A percentile compares a stretch with the other conserved stretches of the same genome.
Evolutionary conservation across 2,797 vertebrate species (phyloP).

Genomic region (Monodelphis domestica): DNA sequence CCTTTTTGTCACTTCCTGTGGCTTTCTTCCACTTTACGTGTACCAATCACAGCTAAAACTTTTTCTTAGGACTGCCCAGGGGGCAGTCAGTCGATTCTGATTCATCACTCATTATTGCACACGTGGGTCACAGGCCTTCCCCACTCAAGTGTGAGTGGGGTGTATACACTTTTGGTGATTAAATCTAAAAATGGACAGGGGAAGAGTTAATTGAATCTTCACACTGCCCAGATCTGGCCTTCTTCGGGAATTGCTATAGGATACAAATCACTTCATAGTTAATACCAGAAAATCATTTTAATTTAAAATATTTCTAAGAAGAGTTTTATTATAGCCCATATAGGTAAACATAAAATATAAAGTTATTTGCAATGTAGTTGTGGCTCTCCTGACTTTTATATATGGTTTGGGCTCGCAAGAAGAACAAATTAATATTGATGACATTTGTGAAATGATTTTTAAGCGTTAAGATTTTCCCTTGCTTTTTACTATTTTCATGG

Average conservation of each 20-base stretch:
- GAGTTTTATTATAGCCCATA: neutral
- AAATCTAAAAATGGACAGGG: no score
- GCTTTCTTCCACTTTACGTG: no score
- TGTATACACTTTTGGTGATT: no score
- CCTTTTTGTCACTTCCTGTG: no score
- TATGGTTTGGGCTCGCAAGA: neutral
- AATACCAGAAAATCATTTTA: conserved; percentile 37
- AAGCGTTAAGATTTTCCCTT: conserved; percentile 17
- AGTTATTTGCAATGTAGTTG: conserved; percentile 10
- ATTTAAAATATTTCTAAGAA: conserved; percentile 9
- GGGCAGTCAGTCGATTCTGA: no score
- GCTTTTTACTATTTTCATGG: neutral
- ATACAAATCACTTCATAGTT: conserved; percentile 4
- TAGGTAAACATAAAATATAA: neutral
- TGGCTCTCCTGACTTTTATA: neutral
- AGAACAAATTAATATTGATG: neutral
- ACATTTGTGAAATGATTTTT: neutral
- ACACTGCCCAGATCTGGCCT: neutral
- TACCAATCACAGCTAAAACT: no score
- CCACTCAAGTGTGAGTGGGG: no score
- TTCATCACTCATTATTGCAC: no score
- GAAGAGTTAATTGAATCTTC: no score
- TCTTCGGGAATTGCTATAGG: neutral
- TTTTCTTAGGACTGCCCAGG: no score
- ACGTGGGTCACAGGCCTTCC: no score